Percentiles rank a stretch among this genome's conserved stretches.
These are phyloP conservation scores for Mohoua ochrocephala DNA, from an alignment of 2,113 vertebrate species.

Conservation along the genomic window DNA sequence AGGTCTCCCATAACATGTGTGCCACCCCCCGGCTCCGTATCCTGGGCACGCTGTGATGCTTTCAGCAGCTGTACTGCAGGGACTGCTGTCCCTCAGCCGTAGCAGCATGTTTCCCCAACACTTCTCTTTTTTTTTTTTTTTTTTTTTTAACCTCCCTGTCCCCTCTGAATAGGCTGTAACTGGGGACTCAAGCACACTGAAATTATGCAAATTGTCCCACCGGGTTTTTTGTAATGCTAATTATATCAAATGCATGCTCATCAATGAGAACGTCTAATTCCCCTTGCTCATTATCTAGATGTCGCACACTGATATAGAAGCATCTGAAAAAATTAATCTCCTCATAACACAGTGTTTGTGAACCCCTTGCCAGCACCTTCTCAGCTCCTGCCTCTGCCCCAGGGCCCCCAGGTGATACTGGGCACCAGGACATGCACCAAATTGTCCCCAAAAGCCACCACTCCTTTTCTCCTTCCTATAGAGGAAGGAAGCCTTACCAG, in stretches of 20 bases:
- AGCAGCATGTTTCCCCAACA: neutral
- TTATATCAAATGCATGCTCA: slow-evolving; percentile 39
- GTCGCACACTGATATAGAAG: neutral
- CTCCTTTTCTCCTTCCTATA: neutral
- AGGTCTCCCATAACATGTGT: neutral
- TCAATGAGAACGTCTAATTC: slow-evolving; percentile 23
- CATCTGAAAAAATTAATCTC: neutral
- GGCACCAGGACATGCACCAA: neutral
- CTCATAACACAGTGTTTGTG: neutral
- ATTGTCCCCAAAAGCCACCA: neutral
- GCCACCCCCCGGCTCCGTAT: accelerated
- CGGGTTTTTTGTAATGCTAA: slow-evolving; percentile 40
- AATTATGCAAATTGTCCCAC: slow-evolving; percentile 36
- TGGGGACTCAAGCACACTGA: neutral
- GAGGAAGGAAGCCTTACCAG: neutral
- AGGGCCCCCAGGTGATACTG: neutral
- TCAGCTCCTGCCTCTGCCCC: neutral
- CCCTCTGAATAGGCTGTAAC: neutral
- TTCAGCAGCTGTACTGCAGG: neutral
- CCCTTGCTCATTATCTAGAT: slow-evolving; percentile 33
- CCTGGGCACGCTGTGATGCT: neutral
- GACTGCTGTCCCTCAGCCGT: neutral
- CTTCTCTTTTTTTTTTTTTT: neutral
- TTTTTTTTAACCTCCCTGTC: neutral
- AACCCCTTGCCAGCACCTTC: neutral